Evolutionary conservation across 2,797 vertebrate species (phyloP).

Genomic region (Clarias platycephalus): DNA sequence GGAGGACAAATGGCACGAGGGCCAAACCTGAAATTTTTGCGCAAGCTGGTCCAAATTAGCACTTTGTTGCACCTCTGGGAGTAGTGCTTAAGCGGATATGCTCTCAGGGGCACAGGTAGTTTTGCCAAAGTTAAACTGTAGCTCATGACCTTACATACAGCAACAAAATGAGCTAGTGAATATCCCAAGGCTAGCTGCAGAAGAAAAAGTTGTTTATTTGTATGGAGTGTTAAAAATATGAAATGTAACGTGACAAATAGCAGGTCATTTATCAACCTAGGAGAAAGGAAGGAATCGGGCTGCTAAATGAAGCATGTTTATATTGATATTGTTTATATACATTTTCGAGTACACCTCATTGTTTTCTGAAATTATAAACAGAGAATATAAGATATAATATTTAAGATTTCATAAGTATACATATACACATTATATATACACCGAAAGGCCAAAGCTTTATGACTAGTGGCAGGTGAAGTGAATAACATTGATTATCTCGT

Average conservation of each 20-base stretch:
- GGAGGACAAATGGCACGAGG: conserved; percentile 11
- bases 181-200: conserved; percentile 51
- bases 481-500: too few relatives aligned
- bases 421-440: neutral
- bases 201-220: conserved; percentile 62
- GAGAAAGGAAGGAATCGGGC: conserved; percentile 49
- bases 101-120: conserved; percentile 31
- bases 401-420: neutral
- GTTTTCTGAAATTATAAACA: conserved; percentile 4
- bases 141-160: conserved; percentile 40
- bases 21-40: conserved; percentile 2
- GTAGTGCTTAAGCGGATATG: conserved; percentile 31
- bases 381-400: neutral
- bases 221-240: conserved; percentile 48
- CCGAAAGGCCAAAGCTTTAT: too few relatives aligned
- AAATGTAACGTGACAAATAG: conserved; percentile 56
- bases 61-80: conserved; percentile 24
- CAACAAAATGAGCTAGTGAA: conserved; percentile 40
- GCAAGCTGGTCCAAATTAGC: conserved; percentile 9
- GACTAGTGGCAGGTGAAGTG: too few relatives aligned
- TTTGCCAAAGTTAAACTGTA: conserved; percentile 47
- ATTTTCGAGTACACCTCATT: neutral
- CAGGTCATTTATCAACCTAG: conserved; percentile 55
- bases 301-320: conserved; percentile 52
- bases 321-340: conserved; percentile 53